phyloP scores from a whole-genome alignment of 2,797 vertebrate species.

The Perodicticus potto region DNA sequence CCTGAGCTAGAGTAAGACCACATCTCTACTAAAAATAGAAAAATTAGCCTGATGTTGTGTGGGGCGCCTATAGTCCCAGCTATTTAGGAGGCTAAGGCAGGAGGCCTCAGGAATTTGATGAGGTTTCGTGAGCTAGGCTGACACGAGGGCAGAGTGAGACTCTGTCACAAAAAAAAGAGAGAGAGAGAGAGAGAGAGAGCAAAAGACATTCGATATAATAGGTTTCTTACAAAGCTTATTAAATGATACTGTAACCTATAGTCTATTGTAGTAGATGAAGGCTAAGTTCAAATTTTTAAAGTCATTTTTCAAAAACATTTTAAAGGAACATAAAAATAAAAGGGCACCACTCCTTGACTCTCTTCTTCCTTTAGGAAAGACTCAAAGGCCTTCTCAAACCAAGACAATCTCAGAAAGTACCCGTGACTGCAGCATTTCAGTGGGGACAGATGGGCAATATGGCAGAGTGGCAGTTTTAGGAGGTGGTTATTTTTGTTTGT shows the following conservation, averaged over 20 bases:
- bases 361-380: background rate
- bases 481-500: background rate
- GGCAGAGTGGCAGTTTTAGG: background rate
- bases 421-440: background rate
- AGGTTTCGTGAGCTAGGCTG: too few species aligned
- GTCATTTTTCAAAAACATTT: slow-evolving; percentile 27
- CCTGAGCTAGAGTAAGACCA: too few species aligned
- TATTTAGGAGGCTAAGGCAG: too few species aligned
- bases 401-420: background rate
- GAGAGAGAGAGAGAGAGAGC: too few species aligned
- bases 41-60: too few species aligned
- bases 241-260: background rate
- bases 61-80: too few species aligned
- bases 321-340: slow-evolving; percentile 28
- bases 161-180: too few species aligned
- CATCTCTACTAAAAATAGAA: too few species aligned
- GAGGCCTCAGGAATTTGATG: too few species aligned
- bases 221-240: background rate
- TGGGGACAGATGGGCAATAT: background rate
- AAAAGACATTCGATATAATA: background rate
- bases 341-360: background rate
- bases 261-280: background rate
- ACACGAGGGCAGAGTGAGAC: too few species aligned
- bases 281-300: background rate
- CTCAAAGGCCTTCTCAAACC: background rate